phyloP scores from a whole-genome alignment of 2,888 invertebrate genomes.

The Melinopterus prodromus region DNA sequence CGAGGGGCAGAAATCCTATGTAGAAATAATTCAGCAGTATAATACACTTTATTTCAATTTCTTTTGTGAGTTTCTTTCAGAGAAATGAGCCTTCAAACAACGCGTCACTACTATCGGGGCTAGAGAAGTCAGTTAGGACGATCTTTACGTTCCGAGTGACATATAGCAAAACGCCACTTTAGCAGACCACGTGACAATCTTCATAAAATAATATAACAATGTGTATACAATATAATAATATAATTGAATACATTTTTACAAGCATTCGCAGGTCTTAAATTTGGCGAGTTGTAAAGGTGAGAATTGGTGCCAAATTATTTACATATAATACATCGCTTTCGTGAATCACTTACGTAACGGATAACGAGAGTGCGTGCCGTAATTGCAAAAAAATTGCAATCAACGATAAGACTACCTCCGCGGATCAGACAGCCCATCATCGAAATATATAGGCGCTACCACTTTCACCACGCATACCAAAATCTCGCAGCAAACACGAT shows the following conservation, averaged over 20 bases:
- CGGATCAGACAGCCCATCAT: not conserved
- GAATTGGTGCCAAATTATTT: not conserved
- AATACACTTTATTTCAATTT: too few relatives aligned
- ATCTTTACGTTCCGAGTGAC: too few relatives aligned
- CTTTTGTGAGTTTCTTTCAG: too few relatives aligned
- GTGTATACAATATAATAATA: not conserved
- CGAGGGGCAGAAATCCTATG: too few relatives aligned
- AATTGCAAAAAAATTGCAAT: not conserved
- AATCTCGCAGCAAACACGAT: not conserved
- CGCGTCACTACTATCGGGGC: too few relatives aligned
- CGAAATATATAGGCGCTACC: not conserved
- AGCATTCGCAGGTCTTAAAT: not conserved
- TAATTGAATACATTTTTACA: not conserved
- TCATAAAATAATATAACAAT: not conserved
- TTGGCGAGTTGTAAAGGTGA: not conserved
- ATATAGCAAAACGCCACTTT: too few relatives aligned
- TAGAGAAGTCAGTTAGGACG: too few relatives aligned
- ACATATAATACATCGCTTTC: not conserved
- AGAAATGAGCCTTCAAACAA: too few relatives aligned
- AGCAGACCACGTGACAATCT: too few relatives aligned
- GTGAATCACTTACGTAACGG: not conserved
- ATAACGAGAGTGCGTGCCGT: not conserved
- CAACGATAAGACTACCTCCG: not conserved
- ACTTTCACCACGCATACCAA: not conserved
- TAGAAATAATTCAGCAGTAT: too few relatives aligned